Conservation (phyloP, 2,888 invertebrate species). For the Chorisops tibialis region DNA sequence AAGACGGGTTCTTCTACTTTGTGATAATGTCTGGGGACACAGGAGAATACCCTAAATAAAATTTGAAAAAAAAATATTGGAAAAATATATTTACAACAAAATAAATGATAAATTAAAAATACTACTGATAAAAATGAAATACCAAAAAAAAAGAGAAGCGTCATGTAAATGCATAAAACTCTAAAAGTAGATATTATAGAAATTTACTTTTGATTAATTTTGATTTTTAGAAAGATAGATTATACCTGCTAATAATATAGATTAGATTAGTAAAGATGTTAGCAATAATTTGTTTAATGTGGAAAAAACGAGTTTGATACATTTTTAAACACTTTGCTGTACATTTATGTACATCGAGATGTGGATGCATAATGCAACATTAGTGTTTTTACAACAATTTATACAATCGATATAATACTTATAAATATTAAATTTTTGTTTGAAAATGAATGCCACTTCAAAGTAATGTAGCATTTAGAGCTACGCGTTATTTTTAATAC, state of each 20-base stretch:
- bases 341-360: constrained; percentile 23
- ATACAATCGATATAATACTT: constrained; percentile 5
- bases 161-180: constrained; percentile 24
- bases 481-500: too few species aligned
- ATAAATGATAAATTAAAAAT: constrained; percentile 24
- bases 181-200: constrained; percentile 1
- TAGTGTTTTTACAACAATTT: constrained; percentile 20
- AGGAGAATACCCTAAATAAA: constrained; percentile 74
- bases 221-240: not conserved
- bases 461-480: too few species aligned
- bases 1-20: constrained; percentile 79
- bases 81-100: constrained; percentile 26
- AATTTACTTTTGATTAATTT: not conserved
- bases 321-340: constrained; percentile 22
- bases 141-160: not conserved
- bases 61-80: constrained; percentile 28
- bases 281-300: too few species aligned
- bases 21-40: constrained; percentile 86
- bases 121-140: constrained; percentile 8
- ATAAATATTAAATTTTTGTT: not conserved
- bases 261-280: not conserved
- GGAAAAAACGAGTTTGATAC: constrained; percentile 14
- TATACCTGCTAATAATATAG: not conserved
- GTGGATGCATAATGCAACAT: constrained; percentile 21
- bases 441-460: constrained; percentile 20